Percentiles rank a stretch among this genome's conserved stretches.
phyloP scores from a whole-genome alignment of 2,113 vertebrate species.

The Coptodon rendalli region DNA sequence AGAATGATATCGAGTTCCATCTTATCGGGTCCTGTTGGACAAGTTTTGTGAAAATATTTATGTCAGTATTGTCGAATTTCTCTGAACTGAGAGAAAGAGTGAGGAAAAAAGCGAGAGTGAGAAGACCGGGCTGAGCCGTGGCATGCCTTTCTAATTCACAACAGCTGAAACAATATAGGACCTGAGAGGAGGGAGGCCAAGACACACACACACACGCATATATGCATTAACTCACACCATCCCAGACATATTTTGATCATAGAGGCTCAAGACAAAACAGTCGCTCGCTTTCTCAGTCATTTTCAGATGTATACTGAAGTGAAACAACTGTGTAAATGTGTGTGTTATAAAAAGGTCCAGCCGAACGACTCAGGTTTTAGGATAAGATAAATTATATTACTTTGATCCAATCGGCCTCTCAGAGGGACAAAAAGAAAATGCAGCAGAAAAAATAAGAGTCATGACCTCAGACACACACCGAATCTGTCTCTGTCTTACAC shows the following conservation, averaged over 20 bases:
- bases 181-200: constrained; percentile 44
- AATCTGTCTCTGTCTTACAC: neutral
- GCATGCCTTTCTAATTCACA: constrained; percentile 70
- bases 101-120: neutral
- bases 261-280: neutral
- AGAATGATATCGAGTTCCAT: neutral
- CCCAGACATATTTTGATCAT: constrained; percentile 1
- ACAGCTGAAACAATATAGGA: constrained; percentile 72
- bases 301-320: neutral
- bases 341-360: neutral
- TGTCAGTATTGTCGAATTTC: neutral
- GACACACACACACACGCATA: neutral
- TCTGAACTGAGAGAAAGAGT: neutral
- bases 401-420: constrained; percentile 42
- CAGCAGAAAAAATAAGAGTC: neutral
- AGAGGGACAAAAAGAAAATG: neutral
- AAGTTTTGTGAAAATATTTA: neutral
- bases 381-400: constrained; percentile 55
- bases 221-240: neutral
- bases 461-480: neutral
- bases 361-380: constrained; percentile 24
- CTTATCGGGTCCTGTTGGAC: neutral
- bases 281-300: neutral
- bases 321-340: neutral
- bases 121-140: neutral